phyloP scores from a whole-genome alignment of 2,113 vertebrate genomes.

The Cyprinodon brontotheroides region DNA sequence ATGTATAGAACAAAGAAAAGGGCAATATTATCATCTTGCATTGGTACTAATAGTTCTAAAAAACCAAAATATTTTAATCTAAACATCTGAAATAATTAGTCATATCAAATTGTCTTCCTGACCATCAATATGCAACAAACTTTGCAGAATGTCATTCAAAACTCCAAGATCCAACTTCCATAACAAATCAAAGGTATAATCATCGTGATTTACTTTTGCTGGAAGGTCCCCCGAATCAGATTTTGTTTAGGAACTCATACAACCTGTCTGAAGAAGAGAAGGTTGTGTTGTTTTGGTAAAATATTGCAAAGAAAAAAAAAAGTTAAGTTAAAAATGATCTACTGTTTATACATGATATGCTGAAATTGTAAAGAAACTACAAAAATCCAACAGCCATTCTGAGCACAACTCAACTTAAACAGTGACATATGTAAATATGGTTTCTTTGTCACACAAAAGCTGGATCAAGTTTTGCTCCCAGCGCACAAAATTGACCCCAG shows the following conservation, averaged over 20 bases:
- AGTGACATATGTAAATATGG: slow-evolving; percentile 26
- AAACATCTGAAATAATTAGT: too few relatives aligned
- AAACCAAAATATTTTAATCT: background rate
- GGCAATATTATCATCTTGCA: background rate
- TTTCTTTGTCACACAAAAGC: background rate
- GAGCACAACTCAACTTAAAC: background rate
- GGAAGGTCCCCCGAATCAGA: background rate
- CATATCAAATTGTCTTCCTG: too few relatives aligned
- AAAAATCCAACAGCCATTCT: background rate
- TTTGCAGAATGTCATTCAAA: too few relatives aligned
- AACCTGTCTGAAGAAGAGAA: slow-evolving; percentile 24
- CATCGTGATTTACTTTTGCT: background rate
- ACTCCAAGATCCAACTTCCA: too few relatives aligned
- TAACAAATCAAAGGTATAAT: background rate
- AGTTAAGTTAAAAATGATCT: background rate
- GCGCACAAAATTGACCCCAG: slow-evolving; percentile 15
- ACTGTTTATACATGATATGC: background rate
- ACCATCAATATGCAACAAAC: too few relatives aligned
- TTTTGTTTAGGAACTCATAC: background rate
- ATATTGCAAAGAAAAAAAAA: slow-evolving; percentile 13
- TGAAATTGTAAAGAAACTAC: background rate
- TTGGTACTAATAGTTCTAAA: background rate
- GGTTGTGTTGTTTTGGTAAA: slow-evolving; percentile 43
- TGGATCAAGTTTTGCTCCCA: slow-evolving; percentile 4
- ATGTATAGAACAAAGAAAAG: background rate